Evolutionary conservation across 2,113 vertebrate species (phyloP), one percentile per base, ranked within the genome.

Genomic region (Microcebus ravelobensis): DNA sequence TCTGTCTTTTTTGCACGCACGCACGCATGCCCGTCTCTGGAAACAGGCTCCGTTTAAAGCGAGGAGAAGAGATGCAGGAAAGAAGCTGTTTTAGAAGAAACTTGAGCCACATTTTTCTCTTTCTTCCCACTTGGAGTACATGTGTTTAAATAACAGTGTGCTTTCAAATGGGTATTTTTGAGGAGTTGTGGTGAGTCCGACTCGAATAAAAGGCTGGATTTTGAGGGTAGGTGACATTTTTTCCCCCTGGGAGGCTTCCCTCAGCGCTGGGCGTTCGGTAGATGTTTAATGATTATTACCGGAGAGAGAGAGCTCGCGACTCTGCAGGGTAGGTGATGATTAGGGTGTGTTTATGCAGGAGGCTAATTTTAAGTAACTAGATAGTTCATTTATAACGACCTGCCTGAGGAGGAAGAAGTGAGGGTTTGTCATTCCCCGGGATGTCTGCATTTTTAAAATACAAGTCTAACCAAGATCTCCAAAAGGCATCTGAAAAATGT

Each of bases 401-500:
- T 14, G 5, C 39, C 82, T 39, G 11, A 0, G 6, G 2, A 25
- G 8, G n/a, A 77, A 87, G 52, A 55, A 88, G 61, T 2, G 0
- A 3, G 4, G 14, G 13, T 61, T 27, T 63, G 42, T 45, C 77
- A 4, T 20, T 1, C 31, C 11, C 0, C 11, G 11, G 52, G 31
- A 0, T 34, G 52, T 70, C 84, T 84, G 96, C 89, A 79, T 96
- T 92, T 88, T 96, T 92, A 34, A 80, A 55, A 95, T 85, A 42
- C 89, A 85, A 65, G 93, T 73, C 96, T 92, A 27, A 84, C 93
- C 93, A 17, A 80, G 55, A 79, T 57, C 85, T 79, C 89, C 63
- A 5, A 73, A 73, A 96, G 63, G 93, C 79, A 95, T 96, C 63
- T 59, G 25, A 95, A 92, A 94, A 96, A 95, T 95, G 93, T 65